Evolutionary conservation across 2,113 vertebrate species (phyloP).

Genomic region (Lycaon pictus): DNA sequence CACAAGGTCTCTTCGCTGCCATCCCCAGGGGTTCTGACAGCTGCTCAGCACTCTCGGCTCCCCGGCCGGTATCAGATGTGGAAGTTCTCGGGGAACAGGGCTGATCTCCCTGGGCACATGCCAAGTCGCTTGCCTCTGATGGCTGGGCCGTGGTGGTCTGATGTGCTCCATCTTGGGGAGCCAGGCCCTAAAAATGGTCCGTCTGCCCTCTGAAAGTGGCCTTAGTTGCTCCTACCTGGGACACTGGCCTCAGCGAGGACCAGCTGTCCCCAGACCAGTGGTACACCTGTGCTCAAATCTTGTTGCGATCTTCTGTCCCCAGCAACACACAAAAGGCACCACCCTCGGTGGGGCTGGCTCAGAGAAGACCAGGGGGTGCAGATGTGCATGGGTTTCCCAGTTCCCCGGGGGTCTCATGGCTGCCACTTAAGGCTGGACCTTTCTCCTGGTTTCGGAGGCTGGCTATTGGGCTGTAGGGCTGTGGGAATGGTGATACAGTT

Average conservation of each 20-base stretch:
- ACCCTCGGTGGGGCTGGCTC: background rate
- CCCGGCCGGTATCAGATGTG: background rate
- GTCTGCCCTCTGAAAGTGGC: background rate
- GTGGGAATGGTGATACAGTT: background rate
- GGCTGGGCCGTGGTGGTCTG: background rate
- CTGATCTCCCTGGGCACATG: background rate
- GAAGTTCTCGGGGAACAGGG: background rate
- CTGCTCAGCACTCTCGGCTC: background rate
- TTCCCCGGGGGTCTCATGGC: too few relatives aligned
- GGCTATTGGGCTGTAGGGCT: accelerated
- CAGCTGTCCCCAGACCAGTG: background rate
- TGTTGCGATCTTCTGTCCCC: background rate
- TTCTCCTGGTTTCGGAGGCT: background rate
- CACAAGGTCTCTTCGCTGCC: background rate
- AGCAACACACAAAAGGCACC: background rate
- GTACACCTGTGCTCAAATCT: background rate
- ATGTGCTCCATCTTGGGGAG: background rate
- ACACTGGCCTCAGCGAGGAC: background rate
- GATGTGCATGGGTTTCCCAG: background rate
- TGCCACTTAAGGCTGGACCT: background rate
- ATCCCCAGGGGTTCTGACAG: background rate
- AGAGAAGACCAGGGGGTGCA: background rate
- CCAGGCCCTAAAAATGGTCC: background rate
- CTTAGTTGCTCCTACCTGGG: background rate
- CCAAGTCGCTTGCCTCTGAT: background rate